Evolutionary conservation across 2,888 invertebrate species (phyloP), one percentile per base, ranked within the genome.

Genomic region (Aradus depressus): DNA sequence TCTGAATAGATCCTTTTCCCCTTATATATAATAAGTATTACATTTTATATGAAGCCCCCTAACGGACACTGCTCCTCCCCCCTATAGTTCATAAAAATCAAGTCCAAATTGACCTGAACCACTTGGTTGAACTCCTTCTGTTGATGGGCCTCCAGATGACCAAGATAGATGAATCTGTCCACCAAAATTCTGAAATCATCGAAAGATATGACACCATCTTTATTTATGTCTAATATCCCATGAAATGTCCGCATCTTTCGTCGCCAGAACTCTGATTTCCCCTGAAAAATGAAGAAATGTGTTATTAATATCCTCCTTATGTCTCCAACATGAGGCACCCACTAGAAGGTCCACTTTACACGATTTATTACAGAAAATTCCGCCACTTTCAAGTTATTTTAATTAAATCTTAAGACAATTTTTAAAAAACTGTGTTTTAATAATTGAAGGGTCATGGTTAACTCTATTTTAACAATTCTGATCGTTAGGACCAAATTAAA

Each of bases 171-270:
- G 67, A 88, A 88, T 63, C 85, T 71, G 59, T 84, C 78, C 0
- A 78, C 79, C 60, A 88, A 70, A 39, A 87, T 73, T 64, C 74
- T 73, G 68, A 85, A 86, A 66, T 89, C 88, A 62, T 86, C 85
- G 66, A 74, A 86, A 1, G 86, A 84, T 62, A 88, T 79, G 57
- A 88, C 80, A 0, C 88, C 87, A 62, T 89, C 88, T 64, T 84
- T 86, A 69, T 89, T 87, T 0, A 89, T 77, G 65, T 89, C 88
- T 58, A 89, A 69, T 54, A 87, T 80, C 60, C 79, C 79, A 69
- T 89, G 88, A 50, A 88, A 76, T 0, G 87, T 87, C 26, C 86
- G 79, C 80, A 89, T 87, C 71, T 88, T 88, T 62, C 82, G 75
- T 25, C 85, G 75, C 87, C 87, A 88, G 66, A 88, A 87, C 52